These are phyloP conservation scores for Cordilura impudica DNA, from an alignment of 2,888 invertebrate genomes.

Conservation along the genomic window DNA sequence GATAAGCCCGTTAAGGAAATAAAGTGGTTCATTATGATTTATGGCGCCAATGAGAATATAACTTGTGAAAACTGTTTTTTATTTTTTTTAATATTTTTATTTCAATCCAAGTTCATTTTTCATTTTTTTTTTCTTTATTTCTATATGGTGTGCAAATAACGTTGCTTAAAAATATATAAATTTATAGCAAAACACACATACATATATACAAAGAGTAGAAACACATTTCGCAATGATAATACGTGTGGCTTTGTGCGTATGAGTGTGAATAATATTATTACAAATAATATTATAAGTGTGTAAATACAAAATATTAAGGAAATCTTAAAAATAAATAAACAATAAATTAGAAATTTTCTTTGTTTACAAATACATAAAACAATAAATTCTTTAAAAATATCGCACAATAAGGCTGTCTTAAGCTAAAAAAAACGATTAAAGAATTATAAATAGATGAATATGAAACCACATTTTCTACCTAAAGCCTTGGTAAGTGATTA, in stretches of 20 bases:
- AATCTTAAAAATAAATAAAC: neutral
- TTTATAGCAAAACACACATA: slow-evolving; percentile 8
- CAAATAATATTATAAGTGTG: neutral
- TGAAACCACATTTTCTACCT: neutral
- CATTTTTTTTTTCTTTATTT: neutral
- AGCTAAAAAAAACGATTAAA: no score
- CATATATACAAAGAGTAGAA: neutral
- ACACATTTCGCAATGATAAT: neutral
- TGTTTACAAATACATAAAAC: neutral
- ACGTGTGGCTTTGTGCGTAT: neutral
- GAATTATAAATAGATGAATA: no score
- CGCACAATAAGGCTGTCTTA: neutral
- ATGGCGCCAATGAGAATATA: slow-evolving; percentile 51
- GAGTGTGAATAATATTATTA: neutral
- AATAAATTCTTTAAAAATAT: slow-evolving; percentile 23
- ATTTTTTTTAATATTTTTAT: neutral
- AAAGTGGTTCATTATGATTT: slow-evolving; percentile 60
- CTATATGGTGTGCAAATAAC: slow-evolving; percentile 9
- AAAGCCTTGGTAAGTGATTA: no score
- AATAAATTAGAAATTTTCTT: neutral
- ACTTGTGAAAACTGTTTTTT: slow-evolving; percentile 21
- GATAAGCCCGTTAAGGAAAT: slow-evolving; percentile 55
- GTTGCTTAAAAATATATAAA: slow-evolving; percentile 27
- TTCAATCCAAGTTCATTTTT: neutral
- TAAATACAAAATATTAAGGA: neutral